phyloP scores from a whole-genome alignment of 2,113 vertebrate species.

The Chlamydotis undulata region DNA sequence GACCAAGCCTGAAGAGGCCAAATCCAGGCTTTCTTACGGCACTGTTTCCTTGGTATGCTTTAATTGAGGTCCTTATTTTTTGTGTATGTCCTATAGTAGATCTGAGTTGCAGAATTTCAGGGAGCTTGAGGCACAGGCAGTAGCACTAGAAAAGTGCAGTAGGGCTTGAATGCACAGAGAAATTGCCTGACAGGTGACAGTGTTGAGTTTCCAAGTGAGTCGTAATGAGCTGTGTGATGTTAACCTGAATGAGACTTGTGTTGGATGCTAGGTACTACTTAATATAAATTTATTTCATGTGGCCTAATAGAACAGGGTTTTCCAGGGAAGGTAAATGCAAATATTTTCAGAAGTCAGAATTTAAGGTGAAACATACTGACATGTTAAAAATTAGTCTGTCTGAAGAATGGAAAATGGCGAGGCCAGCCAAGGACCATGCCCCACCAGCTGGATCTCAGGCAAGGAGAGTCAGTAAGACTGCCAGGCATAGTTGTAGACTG shows the following conservation, averaged over 20 bases:
- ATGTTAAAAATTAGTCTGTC: not conserved
- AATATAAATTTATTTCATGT: not conserved
- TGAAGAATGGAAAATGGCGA: not conserved
- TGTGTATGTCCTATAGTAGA: not conserved
- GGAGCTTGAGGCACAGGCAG: not conserved
- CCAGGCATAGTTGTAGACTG: not conserved
- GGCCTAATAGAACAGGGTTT: not conserved
- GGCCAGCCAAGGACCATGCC: not conserved
- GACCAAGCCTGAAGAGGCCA: not conserved
- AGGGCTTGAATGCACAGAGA: not conserved
- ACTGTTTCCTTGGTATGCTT: not conserved
- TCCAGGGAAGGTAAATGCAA: not conserved
- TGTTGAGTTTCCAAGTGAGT: not conserved
- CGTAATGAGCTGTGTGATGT: not conserved
- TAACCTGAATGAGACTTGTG: not conserved
- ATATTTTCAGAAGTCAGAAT: not conserved
- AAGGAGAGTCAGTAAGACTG: not conserved
- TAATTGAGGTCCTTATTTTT: not conserved
- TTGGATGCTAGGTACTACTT: not conserved
- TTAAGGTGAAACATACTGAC: not conserved
- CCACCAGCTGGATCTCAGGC: not conserved
- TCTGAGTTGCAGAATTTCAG: not conserved
- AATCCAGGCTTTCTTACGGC: not conserved
- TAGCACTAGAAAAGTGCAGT: not conserved
- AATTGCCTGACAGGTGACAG: not conserved